A percentile compares a stretch with the other conserved stretches of the same genome.
Conservation (phyloP, 1,140 invertebrate genomes). For the Doryteuthis pealeii region DNA sequence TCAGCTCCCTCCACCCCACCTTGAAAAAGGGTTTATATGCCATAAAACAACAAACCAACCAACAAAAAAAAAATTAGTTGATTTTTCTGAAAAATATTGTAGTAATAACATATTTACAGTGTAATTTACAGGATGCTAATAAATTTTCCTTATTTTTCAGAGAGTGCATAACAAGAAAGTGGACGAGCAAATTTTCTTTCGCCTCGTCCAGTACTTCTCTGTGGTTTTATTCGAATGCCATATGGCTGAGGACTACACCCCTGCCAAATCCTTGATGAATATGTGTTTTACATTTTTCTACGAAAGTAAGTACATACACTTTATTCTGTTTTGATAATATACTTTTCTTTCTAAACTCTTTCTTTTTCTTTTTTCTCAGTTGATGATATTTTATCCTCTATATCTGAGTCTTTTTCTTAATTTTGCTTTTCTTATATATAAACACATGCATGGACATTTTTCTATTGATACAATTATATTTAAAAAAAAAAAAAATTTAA, state of each 20-base stretch:
- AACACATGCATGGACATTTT: too few species aligned
- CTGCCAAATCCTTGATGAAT: constrained; percentile 79
- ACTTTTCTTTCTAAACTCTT: not conserved
- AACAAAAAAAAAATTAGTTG: too few species aligned
- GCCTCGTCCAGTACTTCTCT: constrained; percentile 76
- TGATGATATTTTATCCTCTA: too few species aligned
- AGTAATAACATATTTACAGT: too few species aligned
- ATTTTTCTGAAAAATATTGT: too few species aligned
- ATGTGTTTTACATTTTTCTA: constrained; percentile 82
- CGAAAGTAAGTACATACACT: constrained; percentile 65
- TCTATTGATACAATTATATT: too few species aligned
- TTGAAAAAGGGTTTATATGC: too few species aligned
- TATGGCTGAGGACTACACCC: constrained; percentile 75
- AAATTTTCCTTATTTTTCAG: constrained; percentile 38
- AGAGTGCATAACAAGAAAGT: constrained; percentile 70
- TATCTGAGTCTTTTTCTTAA: constrained; percentile 10
- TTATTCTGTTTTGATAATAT: not conserved
- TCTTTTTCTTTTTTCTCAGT: constrained; percentile 10
- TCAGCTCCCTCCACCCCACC: too few species aligned
- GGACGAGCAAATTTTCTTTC: constrained; percentile 74
- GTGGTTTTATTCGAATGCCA: constrained; percentile 77
- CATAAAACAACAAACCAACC: too few species aligned
- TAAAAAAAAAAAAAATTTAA: too few species aligned
- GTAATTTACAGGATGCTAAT: too few species aligned
- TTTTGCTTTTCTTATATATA: too few species aligned